phyloP scores from a whole-genome alignment of 35 echinoderm and acorn worm species.

The Apostichopus parvimensis region DNA sequence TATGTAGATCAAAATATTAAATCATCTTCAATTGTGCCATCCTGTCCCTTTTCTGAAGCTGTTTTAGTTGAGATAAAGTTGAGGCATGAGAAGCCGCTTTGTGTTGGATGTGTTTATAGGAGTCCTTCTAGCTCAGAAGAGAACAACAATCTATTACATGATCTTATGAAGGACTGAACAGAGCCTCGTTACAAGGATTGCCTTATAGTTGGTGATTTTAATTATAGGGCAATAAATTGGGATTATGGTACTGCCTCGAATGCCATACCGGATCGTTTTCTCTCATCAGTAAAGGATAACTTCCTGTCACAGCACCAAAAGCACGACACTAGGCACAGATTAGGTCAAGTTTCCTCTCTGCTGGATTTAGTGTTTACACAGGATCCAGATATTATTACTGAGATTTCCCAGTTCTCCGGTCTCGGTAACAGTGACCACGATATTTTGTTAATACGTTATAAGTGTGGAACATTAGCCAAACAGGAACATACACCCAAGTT shows the following conservation, averaged over 20 bases:
- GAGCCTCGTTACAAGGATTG: conserved; percentile 6
- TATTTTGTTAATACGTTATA: not conserved
- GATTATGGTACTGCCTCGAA: not conserved
- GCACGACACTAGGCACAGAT: not conserved
- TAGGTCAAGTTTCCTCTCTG: conserved; percentile 15
- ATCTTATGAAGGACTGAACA: not conserved
- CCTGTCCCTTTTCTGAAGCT: conserved; percentile 2
- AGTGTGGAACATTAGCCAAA: too few relatives aligned
- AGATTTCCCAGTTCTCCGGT: conserved; percentile 25
- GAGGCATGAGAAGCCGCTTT: not conserved
- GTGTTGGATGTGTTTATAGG: conserved; percentile 31
- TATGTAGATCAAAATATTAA: conserved; percentile 17
- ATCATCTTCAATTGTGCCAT: not conserved
- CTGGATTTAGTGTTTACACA: conserved; percentile 46
- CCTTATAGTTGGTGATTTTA: not conserved
- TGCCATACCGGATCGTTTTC: not conserved
- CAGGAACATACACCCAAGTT: too few relatives aligned
- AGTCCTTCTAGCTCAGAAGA: conserved; percentile 31
- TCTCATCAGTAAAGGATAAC: not conserved
- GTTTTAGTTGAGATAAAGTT: conserved; percentile 8
- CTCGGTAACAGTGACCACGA: conserved; percentile 37
- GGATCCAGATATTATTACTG: not conserved
- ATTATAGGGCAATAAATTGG: conserved; percentile 24
- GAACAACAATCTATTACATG: not conserved
- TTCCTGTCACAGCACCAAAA: conserved; percentile 22